phyloP scores from a whole-genome alignment of 2,113 vertebrate species.

The Aleadryas rufinucha region DNA sequence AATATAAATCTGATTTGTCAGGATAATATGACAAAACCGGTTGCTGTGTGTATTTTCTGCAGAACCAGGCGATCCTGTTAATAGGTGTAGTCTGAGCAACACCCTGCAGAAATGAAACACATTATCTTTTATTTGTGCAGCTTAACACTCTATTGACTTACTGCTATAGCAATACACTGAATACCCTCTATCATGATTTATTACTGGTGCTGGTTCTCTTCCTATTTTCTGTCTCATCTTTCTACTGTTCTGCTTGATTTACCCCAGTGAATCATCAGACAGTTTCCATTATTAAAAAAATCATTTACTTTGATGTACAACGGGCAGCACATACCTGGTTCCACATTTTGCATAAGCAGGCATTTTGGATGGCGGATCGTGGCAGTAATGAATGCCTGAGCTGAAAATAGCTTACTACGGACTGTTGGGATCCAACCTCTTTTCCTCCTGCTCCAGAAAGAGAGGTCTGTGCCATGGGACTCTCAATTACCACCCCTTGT shows the following conservation, averaged over 20 bases:
- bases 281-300: conserved; percentile 28
- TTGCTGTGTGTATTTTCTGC: conserved; percentile 16
- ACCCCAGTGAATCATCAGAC: background rate
- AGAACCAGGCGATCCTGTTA: background rate
- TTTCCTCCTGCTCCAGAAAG: background rate
- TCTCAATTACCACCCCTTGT: background rate
- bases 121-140: conserved; percentile 28
- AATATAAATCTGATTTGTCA: background rate
- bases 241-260: conserved; percentile 20
- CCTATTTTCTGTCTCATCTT: background rate
- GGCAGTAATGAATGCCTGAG: background rate
- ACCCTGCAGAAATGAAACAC: conserved; percentile 21
- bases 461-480: background rate
- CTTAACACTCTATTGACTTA: conserved; percentile 9
- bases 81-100: background rate
- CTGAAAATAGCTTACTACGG: background rate
- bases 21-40: background rate
- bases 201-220: background rate
- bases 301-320: conserved; percentile 14
- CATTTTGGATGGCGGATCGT: background rate
- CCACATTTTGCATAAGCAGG: background rate
- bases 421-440: background rate
- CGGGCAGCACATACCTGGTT: background rate
- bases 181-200: background rate
- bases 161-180: background rate